These are phyloP conservation scores for Agrotis puta DNA, from an alignment of 2,888 invertebrate genomes.

Conservation along the genomic window DNA sequence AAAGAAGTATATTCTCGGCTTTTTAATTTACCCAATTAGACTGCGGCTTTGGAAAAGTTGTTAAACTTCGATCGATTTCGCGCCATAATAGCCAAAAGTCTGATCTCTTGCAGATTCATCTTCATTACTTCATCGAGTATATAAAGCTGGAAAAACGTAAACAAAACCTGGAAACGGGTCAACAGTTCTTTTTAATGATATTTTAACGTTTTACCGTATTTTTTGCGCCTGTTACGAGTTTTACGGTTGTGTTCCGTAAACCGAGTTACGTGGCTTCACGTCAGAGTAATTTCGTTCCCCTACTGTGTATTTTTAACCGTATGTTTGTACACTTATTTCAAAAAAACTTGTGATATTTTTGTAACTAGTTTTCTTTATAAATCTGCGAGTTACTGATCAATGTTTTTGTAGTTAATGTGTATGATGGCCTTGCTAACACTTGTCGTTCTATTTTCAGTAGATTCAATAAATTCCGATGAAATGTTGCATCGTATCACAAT, in stretches of 20 bases:
- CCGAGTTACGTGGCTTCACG: constrained; percentile 74
- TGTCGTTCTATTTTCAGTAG: constrained; percentile 49
- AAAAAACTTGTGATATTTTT: constrained; percentile 20
- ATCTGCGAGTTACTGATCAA: constrained; percentile 46
- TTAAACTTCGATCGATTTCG: constrained; percentile 19
- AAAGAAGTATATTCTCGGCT: constrained; percentile 14
- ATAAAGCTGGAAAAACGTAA: constrained; percentile 70
- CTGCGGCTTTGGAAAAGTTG: constrained; percentile 19
- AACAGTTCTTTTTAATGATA: constrained; percentile 76
- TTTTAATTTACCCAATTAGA: constrained; percentile 32
- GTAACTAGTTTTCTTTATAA: constrained; percentile 48
- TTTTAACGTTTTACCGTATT: constrained; percentile 73
- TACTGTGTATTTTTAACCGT: constrained; percentile 19
- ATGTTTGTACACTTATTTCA: constrained; percentile 33
- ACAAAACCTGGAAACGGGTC: constrained; percentile 75
- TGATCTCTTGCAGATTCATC: constrained; percentile 17
- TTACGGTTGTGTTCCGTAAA: constrained; percentile 75
- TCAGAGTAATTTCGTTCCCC: constrained; percentile 41
- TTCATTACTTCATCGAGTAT: constrained; percentile 53
- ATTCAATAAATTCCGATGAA: constrained; percentile 45
- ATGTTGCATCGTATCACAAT: constrained; percentile 45
- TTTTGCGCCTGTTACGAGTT: constrained; percentile 73
- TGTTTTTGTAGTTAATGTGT: constrained; percentile 45
- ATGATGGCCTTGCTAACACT: constrained; percentile 50
- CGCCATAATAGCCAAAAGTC: constrained; percentile 12